Percentiles rank a stretch among this genome's conserved stretches.
These are phyloP conservation scores for Melanitta fusca DNA, from an alignment of 2,797 vertebrate species.

Conservation along the genomic window DNA sequence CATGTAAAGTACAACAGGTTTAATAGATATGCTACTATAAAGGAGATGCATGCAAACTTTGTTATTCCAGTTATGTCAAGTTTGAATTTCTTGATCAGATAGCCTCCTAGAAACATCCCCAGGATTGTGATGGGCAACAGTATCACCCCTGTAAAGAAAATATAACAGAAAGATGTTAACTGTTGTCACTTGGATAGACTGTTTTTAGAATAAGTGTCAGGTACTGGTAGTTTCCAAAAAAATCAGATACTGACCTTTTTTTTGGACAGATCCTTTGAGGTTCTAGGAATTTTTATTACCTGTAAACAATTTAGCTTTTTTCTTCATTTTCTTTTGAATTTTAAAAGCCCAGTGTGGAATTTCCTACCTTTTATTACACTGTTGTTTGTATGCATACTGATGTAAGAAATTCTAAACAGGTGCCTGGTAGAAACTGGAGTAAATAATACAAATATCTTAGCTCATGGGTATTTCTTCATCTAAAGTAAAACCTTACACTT, in stretches of 20 bases:
- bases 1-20: slow-evolving; percentile 34
- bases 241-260: not conserved
- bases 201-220: not conserved
- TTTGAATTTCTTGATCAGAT: slow-evolving; percentile 80
- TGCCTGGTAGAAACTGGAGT: not conserved
- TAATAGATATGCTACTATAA: not conserved
- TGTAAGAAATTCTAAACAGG: not conserved
- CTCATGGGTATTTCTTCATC: not conserved
- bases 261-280: not conserved
- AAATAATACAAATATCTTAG: not conserved
- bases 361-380: not conserved
- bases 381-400: not conserved
- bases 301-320: not conserved
- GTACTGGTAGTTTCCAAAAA: not conserved
- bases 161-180: not conserved
- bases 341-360: not conserved
- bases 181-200: not conserved
- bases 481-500: not conserved
- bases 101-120: slow-evolving; percentile 79
- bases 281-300: not conserved
- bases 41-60: slow-evolving; percentile 64
- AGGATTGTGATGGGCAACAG: slow-evolving; percentile 68
- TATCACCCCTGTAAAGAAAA: slow-evolving; percentile 70
- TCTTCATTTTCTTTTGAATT: not conserved
- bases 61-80: slow-evolving; percentile 60